Evolutionary conservation across 2,797 vertebrate genomes (phyloP).

Genomic region (Mormyrops attenuatus): DNA sequence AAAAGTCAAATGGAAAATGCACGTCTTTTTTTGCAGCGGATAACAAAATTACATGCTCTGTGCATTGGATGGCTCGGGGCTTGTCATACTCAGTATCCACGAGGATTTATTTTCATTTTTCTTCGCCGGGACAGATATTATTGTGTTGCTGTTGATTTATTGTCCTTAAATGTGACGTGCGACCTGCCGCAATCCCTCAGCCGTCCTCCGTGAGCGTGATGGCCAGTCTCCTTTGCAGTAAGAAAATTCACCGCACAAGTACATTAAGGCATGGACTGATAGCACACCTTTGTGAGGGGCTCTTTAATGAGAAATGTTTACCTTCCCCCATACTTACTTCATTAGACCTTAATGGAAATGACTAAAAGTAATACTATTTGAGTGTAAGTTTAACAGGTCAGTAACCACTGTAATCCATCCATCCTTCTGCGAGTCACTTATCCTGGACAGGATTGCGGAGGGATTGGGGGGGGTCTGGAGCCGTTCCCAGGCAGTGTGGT

Average conservation of each 20-base stretch:
- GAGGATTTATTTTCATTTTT: background rate
- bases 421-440: background rate
- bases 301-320: slow-evolving; percentile 30
- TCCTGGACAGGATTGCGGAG: background rate
- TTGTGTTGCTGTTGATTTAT: background rate
- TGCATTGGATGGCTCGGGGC: background rate
- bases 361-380: slow-evolving; percentile 25
- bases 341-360: slow-evolving; percentile 25
- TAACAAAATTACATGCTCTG: slow-evolving; percentile 1
- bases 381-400: slow-evolving; percentile 26
- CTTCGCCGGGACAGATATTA: background rate
- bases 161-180: slow-evolving; percentile 15
- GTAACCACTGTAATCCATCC: slow-evolving; percentile 19
- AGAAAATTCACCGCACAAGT: slow-evolving; percentile 28
- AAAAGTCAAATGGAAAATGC: background rate
- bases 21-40: background rate
- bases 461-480: background rate
- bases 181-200: background rate
- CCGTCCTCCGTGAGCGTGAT: background rate
- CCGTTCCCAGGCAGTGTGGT: background rate
- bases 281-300: background rate
- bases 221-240: background rate
- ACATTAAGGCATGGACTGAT: slow-evolving; percentile 24
- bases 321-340: slow-evolving; percentile 29
- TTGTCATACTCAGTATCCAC: background rate